phyloP scores from a whole-genome alignment of 2,888 invertebrate species.

The Lithophane ornitopus region DNA sequence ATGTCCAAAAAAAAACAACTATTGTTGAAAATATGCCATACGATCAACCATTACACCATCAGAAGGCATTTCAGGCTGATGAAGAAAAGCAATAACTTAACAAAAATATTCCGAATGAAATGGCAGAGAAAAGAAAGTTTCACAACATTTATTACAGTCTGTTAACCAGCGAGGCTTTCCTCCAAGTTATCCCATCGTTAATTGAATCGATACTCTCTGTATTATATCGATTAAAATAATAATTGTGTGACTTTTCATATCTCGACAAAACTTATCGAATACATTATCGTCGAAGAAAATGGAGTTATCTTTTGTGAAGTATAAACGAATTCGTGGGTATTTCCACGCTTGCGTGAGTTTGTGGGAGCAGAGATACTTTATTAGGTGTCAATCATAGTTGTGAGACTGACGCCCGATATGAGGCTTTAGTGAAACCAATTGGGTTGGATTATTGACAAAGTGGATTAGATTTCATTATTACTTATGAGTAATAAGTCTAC shows the following conservation, averaged over 20 bases:
- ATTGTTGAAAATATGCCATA: not conserved
- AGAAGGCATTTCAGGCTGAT: conserved; percentile 21
- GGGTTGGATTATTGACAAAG: conserved; percentile 2
- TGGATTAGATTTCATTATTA: not conserved
- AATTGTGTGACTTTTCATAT: conserved; percentile 51
- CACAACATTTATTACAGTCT: conserved; percentile 61
- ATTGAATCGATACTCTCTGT: conserved; percentile 59
- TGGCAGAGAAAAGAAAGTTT: conserved; percentile 49
- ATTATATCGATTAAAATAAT: conserved; percentile 51
- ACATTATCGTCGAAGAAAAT: conserved; percentile 46
- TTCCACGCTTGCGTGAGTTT: conserved; percentile 49
- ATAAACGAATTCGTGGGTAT: conserved; percentile 48
- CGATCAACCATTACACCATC: not conserved
- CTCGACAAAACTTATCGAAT: conserved; percentile 45
- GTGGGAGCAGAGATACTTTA: conserved; percentile 50
- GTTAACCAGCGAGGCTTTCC: conserved; percentile 61
- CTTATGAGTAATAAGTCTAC: no score
- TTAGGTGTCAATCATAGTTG: conserved; percentile 56
- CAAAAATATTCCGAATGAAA: conserved; percentile 52
- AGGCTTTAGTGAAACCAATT: conserved; percentile 32
- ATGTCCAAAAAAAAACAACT: not conserved
- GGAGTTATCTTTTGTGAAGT: conserved; percentile 47
- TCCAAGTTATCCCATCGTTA: conserved; percentile 56
- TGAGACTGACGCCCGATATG: conserved; percentile 26
- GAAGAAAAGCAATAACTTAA: conserved; percentile 47